Conservation (phyloP, 2,797 vertebrate species). For the Periparus ater region DNA sequence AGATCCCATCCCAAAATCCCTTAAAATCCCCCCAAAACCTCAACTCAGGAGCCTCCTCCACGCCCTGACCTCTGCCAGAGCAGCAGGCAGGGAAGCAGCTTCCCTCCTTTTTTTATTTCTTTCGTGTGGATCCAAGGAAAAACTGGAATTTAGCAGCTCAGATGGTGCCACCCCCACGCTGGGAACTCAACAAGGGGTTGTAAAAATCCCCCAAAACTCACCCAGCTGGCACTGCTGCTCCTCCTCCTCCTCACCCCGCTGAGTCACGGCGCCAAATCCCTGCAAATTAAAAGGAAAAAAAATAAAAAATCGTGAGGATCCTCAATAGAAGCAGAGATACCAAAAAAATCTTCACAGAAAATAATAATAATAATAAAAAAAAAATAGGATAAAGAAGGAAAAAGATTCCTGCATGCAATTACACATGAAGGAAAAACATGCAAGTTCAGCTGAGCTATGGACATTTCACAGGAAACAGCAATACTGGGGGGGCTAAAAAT, state of each 20-base stretch:
- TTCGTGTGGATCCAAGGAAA: background rate
- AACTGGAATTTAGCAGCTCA: constrained; percentile 1
- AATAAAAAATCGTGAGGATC: constrained; percentile 54
- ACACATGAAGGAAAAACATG: constrained; percentile 86
- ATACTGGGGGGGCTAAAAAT: constrained; percentile 55
- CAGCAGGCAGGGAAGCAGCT: background rate
- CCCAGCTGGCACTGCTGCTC: constrained; percentile 55
- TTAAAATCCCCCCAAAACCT: background rate
- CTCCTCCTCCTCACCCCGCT: background rate
- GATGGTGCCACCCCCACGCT: background rate
- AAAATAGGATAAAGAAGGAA: fast-evolving
- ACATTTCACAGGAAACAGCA: constrained; percentile 63
- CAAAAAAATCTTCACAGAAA: background rate
- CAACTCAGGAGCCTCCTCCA: background rate
- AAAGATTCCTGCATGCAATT: constrained; percentile 86
- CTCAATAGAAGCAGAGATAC: background rate
- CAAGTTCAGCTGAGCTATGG: constrained; percentile 84
- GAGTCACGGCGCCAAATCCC: background rate
- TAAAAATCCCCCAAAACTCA: background rate
- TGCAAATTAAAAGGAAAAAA: constrained; percentile 24
- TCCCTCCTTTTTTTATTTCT: too few relatives aligned
- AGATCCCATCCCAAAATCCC: background rate
- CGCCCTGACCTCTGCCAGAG: background rate
- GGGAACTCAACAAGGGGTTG: background rate
- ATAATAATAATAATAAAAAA: too few relatives aligned